Percentiles rank a stretch among this genome's conserved stretches.
These are phyloP conservation scores for Acanthosepion pharaonis DNA, from an alignment of 2,888 invertebrate species.

Conservation along the genomic window DNA sequence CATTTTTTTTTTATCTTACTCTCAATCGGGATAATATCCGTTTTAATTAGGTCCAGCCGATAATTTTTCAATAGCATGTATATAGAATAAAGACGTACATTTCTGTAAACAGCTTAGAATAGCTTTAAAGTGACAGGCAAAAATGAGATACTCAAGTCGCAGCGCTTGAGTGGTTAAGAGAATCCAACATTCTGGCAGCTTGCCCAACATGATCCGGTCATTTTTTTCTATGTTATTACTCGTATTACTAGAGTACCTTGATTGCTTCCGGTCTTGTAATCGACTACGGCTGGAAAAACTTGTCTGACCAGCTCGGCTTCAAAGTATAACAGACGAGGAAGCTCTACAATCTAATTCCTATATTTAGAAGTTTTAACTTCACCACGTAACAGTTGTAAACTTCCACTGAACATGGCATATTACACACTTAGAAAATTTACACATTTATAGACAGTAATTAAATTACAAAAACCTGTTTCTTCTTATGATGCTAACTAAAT, in stretches of 20 bases:
- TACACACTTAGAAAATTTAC: too few species aligned
- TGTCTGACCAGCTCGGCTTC: background rate
- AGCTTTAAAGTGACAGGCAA: background rate
- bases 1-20: background rate
- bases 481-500: too few species aligned
- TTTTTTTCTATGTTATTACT: background rate
- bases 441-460: too few species aligned
- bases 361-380: background rate
- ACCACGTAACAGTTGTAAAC: too few species aligned
- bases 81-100: background rate
- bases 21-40: background rate
- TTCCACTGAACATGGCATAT: too few species aligned
- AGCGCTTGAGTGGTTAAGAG: background rate
- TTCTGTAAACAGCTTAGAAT: conserved; percentile 8
- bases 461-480: too few species aligned
- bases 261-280: conserved; percentile 33
- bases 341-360: background rate
- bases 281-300: background rate
- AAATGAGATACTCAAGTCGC: background rate
- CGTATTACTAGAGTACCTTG: background rate
- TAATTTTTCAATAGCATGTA: background rate
- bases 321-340: background rate
- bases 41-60: background rate
- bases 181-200: background rate
- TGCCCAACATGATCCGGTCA: background rate